Base-by-base conservation (phyloP, 2,113 vertebrate species). In the Callocephalon fimbriatum region DNA sequence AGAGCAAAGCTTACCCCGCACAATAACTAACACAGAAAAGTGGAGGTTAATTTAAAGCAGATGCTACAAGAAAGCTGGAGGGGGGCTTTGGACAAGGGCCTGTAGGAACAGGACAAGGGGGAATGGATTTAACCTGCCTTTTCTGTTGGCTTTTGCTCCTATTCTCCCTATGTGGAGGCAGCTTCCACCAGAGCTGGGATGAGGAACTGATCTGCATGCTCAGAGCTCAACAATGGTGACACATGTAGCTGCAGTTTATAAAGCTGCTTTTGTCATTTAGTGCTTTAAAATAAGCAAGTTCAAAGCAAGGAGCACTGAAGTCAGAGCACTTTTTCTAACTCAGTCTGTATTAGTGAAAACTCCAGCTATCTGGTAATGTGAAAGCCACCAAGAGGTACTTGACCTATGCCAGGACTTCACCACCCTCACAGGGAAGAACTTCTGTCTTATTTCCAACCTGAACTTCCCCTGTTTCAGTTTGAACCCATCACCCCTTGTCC, bases 191-290 rank as follows among this genome's bases (percentile, higher is more conserved):
- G 83, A 44, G 6, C 15, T 25, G n/a, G n/a, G 54, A 6, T 2
- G 12, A 61, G 29, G 70, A 58, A 8, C 40, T 3, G 0, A 17
- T n/a, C 15, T 10, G 2, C 38, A 32, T 1, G 1, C 26, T 78
- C 32, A 7, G 25, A 32, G 48, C 58, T 25, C 22, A 6, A 2
- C 38, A n/a, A 3, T 1, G 7, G 32, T 31, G 47, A 35, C 32
- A 9, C 7, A 9, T 22, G 22, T 32, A 53, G 65, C 72, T 74
- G 54, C 17, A 13, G 53, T n/a, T 68, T 25, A 12, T 14, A 38
- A 74, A 63, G 48, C 25, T 66, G n/a, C 51, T 65, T 54, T 65
- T 65, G n/a, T 32, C 48, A 11, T 26, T 51, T 27, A 37, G 51
- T 23, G 45, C 50, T 56, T 53, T 54, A 53, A 88, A 93, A 91